Evolutionary conservation across 2,888 invertebrate species (phyloP).

Genomic region (Sphaeridia pumilis): DNA sequence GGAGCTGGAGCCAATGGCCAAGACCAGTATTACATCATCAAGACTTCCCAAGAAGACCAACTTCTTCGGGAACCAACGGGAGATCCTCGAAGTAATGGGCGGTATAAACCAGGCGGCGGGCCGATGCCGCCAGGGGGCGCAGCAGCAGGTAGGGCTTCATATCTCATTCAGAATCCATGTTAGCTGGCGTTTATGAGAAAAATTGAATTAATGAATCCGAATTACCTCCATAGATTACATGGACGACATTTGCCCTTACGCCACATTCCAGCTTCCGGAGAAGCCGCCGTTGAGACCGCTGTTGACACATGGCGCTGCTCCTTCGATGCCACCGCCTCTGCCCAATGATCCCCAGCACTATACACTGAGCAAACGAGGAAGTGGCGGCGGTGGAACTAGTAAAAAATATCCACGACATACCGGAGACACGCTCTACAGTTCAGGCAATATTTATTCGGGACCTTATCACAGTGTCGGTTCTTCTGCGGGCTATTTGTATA

Average conservation of each 20-base stretch:
- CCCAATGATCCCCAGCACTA: neutral
- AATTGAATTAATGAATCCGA: neutral
- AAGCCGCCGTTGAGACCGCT: slow-evolving; percentile 41
- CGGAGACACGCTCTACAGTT: slow-evolving; percentile 72
- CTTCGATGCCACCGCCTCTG: neutral
- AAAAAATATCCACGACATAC: slow-evolving; percentile 27
- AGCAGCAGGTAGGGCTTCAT: too few species aligned
- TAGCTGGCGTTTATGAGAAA: neutral
- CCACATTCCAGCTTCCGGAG: slow-evolving; percentile 79
- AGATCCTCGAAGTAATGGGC: too few species aligned
- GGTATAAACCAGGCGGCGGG: too few species aligned
- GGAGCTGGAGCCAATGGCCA: too few species aligned
- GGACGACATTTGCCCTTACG: slow-evolving; percentile 86
- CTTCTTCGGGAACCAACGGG: too few species aligned
- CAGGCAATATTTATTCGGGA: slow-evolving; percentile 70
- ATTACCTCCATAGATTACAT: slow-evolving; percentile 55
- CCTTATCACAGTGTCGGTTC: slow-evolving; percentile 76
- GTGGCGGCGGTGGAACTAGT: slow-evolving; percentile 12
- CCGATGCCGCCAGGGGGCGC: too few species aligned
- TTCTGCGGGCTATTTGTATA: slow-evolving; percentile 33
- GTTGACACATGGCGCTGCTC: slow-evolving; percentile 19
- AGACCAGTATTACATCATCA: too few species aligned
- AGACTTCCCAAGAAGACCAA: too few species aligned
- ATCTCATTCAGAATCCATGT: neutral
- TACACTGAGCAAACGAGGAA: neutral